These are phyloP conservation scores for Elmis aenea DNA, from an alignment of 2,888 invertebrate genomes.

Conservation along the genomic window DNA sequence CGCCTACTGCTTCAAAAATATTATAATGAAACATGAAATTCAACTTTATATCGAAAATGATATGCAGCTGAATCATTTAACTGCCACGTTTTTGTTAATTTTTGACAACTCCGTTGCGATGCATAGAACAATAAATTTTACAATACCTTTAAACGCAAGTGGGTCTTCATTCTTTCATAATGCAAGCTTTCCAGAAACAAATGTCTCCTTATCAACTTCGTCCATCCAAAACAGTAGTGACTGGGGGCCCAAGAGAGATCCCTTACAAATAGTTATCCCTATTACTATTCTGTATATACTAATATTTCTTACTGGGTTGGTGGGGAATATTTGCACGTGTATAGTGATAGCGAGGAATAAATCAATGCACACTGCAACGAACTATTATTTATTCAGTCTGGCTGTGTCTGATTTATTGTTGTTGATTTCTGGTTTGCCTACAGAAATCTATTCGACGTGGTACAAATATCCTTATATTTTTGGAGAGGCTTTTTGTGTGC, in stretches of 20 bases:
- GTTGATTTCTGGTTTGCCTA: conserved; percentile 70
- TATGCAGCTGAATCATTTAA: no score
- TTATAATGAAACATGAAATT: no score
- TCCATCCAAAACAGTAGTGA: conserved; percentile 20
- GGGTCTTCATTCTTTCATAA: conserved; percentile 4
- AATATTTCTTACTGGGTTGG: conserved; percentile 67
- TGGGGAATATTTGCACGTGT: conserved; percentile 78
- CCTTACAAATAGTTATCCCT: conserved; percentile 59
- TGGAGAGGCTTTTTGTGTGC: conserved; percentile 71
- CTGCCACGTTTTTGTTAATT: no score
- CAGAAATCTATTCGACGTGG: conserved; percentile 74
- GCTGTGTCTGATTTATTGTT: conserved; percentile 73
- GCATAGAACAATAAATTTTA: no score
- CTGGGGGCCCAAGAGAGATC: conserved; percentile 47
- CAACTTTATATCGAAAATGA: no score
- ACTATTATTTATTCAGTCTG: conserved; percentile 75
- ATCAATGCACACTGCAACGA: conserved; percentile 81
- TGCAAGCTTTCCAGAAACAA: conserved; percentile 2
- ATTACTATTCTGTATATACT: conserved; percentile 63
- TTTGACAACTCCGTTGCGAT: no score
- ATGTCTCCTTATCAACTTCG: conserved; percentile 5
- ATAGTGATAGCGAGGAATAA: conserved; percentile 70
- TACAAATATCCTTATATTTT: conserved; percentile 68
- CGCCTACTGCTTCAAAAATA: no score
- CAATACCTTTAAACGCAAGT: conserved; percentile 5